Conservation (phyloP, 2,888 invertebrate genomes). For the Hemaris fuciformis region DNA sequence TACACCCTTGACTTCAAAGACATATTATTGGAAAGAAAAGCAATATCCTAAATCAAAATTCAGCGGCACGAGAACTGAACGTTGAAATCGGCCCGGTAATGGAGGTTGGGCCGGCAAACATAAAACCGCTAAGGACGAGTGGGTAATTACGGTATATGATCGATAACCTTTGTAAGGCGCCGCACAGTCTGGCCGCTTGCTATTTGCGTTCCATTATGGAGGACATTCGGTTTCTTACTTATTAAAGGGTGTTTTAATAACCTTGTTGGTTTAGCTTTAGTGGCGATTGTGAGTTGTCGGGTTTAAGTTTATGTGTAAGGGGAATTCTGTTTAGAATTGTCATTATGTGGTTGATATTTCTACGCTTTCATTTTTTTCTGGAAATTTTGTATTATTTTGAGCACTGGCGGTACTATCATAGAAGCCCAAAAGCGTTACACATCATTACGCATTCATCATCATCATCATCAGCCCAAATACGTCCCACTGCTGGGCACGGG, state of each 20-base stretch:
- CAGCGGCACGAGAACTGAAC: neutral
- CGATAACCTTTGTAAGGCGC: slow-evolving; percentile 39
- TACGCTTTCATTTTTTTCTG: too few species aligned
- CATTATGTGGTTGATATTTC: too few species aligned
- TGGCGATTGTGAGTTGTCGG: neutral
- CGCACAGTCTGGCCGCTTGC: slow-evolving; percentile 1
- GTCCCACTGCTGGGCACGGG: too few species aligned
- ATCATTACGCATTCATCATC: too few species aligned
- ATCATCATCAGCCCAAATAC: too few species aligned
- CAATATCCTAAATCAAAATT: slow-evolving; percentile 12
- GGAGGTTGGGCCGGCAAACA: slow-evolving; percentile 11
- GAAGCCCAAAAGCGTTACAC: too few species aligned
- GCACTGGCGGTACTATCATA: too few species aligned
- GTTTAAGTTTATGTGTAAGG: neutral
- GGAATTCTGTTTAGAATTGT: too few species aligned
- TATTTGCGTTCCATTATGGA: neutral
- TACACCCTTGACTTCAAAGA: neutral
- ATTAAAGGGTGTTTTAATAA: neutral
- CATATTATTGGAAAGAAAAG: neutral
- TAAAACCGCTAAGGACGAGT: slow-evolving; percentile 35
- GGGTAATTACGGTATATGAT: slow-evolving; percentile 59
- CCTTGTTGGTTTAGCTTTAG: neutral
- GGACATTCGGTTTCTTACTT: neutral
- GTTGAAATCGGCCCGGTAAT: slow-evolving; percentile 7
- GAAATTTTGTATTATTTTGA: too few species aligned